phyloP scores from a whole-genome alignment of 2,888 invertebrate species.

The Caenorhabditis sp. region DNA sequence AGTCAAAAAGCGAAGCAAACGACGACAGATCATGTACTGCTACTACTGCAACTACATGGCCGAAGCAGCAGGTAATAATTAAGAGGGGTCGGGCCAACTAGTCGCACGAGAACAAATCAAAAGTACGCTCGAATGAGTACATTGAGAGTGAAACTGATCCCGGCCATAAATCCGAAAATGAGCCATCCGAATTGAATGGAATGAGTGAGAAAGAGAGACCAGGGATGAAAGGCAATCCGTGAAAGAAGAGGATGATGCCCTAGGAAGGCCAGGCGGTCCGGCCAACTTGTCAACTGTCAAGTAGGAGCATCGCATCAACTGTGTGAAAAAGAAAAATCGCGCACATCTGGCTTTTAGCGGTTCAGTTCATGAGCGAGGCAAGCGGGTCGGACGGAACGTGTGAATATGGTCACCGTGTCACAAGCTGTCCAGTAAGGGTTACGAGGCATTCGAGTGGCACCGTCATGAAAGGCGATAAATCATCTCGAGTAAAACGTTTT shows the following conservation, averaged over 20 bases:
- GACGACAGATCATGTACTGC: conserved; percentile 21
- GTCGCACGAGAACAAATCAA: conserved; percentile 5
- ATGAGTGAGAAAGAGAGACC: too few relatives aligned
- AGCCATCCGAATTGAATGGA: conserved; percentile 25
- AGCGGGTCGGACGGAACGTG: conserved; percentile 26
- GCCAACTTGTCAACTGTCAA: conserved; percentile 47
- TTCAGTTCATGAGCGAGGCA: too few relatives aligned
- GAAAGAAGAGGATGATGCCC: conserved; percentile 8
- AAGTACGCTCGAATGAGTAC: conserved; percentile 37
- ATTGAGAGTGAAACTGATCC: conserved; percentile 43
- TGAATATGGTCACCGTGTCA: conserved; percentile 48
- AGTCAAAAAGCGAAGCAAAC: background rate
- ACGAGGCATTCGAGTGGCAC: conserved; percentile 33
- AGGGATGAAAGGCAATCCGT: conserved; percentile 22
- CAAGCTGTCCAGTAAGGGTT: conserved; percentile 45
- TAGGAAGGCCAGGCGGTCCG: conserved; percentile 2
- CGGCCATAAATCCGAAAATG: conserved; percentile 53
- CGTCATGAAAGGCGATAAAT: conserved; percentile 40
- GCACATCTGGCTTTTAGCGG: conserved; percentile 62
- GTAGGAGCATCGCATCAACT: background rate
- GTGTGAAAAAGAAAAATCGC: conserved; percentile 64
- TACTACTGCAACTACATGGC: too few relatives aligned
- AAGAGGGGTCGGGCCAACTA: background rate
- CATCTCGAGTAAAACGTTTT: conserved; percentile 44
- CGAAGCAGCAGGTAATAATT: conserved; percentile 28